These are phyloP conservation scores for Heliconius hewitsoni DNA, from an alignment of 1,140 invertebrate species.

Conservation along the genomic window DNA sequence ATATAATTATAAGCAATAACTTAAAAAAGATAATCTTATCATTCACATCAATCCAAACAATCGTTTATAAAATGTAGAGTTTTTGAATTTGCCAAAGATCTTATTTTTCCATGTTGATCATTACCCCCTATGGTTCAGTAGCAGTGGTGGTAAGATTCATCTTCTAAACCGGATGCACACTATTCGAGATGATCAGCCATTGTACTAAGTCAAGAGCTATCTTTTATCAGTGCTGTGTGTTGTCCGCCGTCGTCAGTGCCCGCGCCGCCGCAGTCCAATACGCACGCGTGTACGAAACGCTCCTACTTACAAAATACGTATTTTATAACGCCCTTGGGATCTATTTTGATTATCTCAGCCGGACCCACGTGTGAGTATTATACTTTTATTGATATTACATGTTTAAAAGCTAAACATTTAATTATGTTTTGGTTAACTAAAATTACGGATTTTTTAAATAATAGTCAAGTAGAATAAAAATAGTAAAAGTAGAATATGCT, in stretches of 20 bases:
- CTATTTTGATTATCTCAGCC: slow-evolving; percentile 48
- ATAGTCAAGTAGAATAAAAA: too few relatives aligned
- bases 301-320: slow-evolving; percentile 18
- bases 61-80: too few relatives aligned
- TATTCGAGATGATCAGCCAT: not conserved
- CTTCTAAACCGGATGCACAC: not conserved
- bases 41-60: too few relatives aligned
- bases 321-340: slow-evolving; percentile 43
- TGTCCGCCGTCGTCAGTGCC: slow-evolving; percentile 22
- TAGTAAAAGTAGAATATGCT: too few relatives aligned
- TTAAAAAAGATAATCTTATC: too few relatives aligned
- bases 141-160: not conserved
- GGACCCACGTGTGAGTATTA: slow-evolving; percentile 47
- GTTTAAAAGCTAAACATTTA: not conserved
- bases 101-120: too few relatives aligned
- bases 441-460: not conserved
- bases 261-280: slow-evolving; percentile 34
- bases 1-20: too few relatives aligned
- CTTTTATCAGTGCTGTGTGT: not conserved
- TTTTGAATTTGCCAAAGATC: too few relatives aligned
- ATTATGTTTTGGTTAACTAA: not conserved
- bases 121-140: too few relatives aligned
- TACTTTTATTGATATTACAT: not conserved
- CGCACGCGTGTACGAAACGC: slow-evolving; percentile 9
- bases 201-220: not conserved